Evolutionary conservation across 2,113 vertebrate species (phyloP), one percentile per base, ranked within the genome.

Genomic region (Empidonax alnorum): DNA sequence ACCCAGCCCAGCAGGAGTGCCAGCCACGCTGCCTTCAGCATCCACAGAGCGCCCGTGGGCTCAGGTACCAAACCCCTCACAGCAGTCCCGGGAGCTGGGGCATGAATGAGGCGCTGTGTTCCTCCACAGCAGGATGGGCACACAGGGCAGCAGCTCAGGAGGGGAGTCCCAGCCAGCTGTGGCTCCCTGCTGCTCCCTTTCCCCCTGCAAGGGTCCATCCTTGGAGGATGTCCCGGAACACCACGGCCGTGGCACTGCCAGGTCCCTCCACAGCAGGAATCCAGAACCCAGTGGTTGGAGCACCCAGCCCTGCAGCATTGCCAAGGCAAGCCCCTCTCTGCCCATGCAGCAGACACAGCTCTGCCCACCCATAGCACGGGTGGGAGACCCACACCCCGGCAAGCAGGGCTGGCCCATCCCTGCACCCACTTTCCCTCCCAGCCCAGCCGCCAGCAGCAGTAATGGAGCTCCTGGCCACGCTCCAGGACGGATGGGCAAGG

Each of bases 391-490:
- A 0, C 49, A 42, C 14, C n/a, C 5, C 1, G 0, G 8, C 3
- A 31, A 66, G 55, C 4, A 0, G 69, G 65, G 30, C 37, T 12
- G 49, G 75, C 61, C 66, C 50, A 30, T 13, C 55, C 46, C 21
- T 7, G 68, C 52, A 35, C 83, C 76, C 63, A 50, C 23, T 42
- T 49, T 44, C 47, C 35, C 62, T 46, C 14, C 39, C 81, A 31
- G 81, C 19, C 39, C 81, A 27, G 62, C 33, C 0, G 1, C 35
- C 73, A 0, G 2, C 85, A 61, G 92, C 85, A 22, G 56, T 97
- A 96, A 97, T 96, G 95, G 95, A 97, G 84, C 50, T 33, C 12
- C 94, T 96, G 97, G 96, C 95, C 35, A 10, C 0, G 2, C 72
- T 97, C 97, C 97, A 97, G 94, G 7, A 49, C 9, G 3, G 74